Conservation (phyloP, 2,797 vertebrate genomes). For the Tauraco hartlaubi region DNA sequence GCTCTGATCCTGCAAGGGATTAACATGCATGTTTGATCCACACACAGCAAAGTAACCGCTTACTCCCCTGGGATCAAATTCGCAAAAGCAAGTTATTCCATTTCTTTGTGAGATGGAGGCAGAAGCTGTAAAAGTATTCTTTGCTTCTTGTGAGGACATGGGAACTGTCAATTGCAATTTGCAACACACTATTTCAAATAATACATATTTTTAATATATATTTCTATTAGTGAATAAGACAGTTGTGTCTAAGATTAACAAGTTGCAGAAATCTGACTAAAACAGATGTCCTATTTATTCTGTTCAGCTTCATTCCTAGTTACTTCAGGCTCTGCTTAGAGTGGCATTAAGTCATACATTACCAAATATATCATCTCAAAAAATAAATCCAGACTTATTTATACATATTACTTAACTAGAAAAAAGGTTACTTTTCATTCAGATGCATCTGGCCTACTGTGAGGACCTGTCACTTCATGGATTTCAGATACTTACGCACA, state of each 20-base stretch:
- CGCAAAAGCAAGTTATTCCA: not conserved
- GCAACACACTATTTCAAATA: not conserved
- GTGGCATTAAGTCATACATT: not conserved
- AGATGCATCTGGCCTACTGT: not conserved
- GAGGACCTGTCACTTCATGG: not conserved
- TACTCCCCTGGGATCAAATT: not conserved
- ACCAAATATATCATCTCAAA: not conserved
- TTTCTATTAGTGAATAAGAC: not conserved
- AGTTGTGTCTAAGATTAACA: not conserved
- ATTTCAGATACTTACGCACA: not conserved
- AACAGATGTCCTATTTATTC: not conserved
- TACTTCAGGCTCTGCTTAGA: conserved; percentile 17
- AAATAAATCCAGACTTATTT: conserved; percentile 8
- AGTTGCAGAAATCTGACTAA: not conserved
- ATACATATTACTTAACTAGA: not conserved
- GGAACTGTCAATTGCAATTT: not conserved
- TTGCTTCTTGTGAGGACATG: not conserved
- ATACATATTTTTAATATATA: not conserved
- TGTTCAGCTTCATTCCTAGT: not conserved
- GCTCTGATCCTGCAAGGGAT: not conserved
- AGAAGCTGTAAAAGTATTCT: not conserved
- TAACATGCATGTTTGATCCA: not conserved
- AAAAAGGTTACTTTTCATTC: not conserved
- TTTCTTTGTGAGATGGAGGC: not conserved
- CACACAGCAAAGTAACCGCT: not conserved